Base-by-base conservation (phyloP, 2,113 vertebrate genomes). In the Brachyhypopomus gauderio region DNA sequence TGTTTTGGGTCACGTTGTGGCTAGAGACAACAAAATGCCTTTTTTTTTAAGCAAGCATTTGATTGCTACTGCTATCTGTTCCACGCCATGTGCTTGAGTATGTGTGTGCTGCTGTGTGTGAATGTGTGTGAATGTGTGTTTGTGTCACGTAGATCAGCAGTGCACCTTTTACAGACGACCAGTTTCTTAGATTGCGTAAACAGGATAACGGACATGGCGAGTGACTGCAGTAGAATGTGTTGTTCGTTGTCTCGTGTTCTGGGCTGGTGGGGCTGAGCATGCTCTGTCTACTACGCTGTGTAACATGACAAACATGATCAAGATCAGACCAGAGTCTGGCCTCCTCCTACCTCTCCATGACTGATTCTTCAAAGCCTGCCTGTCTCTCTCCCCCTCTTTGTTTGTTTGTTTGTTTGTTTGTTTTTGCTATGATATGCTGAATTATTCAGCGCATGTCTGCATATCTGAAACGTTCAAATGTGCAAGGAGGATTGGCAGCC, bases 261-360 rank as follows among this genome's bases (percentile, higher is more conserved):
- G 63, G 62, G 81, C 64, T 36, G 67, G 45, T 23, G 11, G 66
- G 69, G 14, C 27, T 27, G 19, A 55, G 38, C 66, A 66, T 22
- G 16, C 23, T 1, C 45, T 52, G 11, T 52, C 45, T 52, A 1
- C 48, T 34, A 25, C 38, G 30, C 27, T 60, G 30, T 72, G 67
- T 80, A 48, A 69, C n/a, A 27, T 75, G 77, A 72, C 77, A 71
- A 83, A 85, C 78, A 69, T 60, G 45, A 79, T 78, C 56, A 79
- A 52, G 20, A 38, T 79, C 66, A 70, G 69, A 60, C 3, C 30
- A 4, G 27, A 75, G 16, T 63, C 58, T 75, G 45, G n/a, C 16
- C 63, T 67, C 60, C 4, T 48, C 25, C 70, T 36, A 19, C 30
- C 63, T 52, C 55, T 25, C 20, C 23, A 23, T 78, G 69, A 60